A percentile compares a stretch with the other conserved stretches of the same genome.
phyloP scores from a whole-genome alignment of 2,888 invertebrate species.

The Noctua janthe region DNA sequence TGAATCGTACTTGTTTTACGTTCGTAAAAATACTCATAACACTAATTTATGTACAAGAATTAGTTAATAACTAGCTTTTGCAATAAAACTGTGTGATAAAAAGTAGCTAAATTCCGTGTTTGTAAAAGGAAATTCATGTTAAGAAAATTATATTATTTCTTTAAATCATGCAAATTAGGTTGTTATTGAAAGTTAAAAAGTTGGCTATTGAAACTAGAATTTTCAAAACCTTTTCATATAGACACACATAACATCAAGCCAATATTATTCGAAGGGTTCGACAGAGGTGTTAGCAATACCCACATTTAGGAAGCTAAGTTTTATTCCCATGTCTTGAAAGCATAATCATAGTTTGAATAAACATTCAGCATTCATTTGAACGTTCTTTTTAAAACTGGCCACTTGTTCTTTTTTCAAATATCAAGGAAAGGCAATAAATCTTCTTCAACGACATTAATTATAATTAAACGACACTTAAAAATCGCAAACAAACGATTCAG shows the following conservation, averaged over 20 bases:
- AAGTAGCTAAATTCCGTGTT: conserved; percentile 25
- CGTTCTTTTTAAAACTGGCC: background rate
- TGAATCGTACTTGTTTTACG: conserved; percentile 54
- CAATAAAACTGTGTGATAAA: conserved; percentile 35
- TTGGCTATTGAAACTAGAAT: background rate
- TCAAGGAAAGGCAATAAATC: conserved; percentile 35
- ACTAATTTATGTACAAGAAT: conserved; percentile 49
- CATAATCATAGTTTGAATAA: background rate
- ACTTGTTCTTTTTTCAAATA: background rate
- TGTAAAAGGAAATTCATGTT: conserved; percentile 23
- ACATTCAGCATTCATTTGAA: background rate
- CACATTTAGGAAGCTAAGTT: background rate
- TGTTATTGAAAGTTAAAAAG: background rate
- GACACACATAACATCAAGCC: background rate
- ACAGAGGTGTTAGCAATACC: background rate
- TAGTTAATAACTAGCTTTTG: conserved; percentile 25
- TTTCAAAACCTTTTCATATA: background rate
- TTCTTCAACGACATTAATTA: conserved; percentile 39
- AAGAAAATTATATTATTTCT: background rate
- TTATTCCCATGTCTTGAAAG: background rate
- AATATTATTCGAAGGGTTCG: background rate
- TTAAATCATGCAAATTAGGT: conserved; percentile 3
- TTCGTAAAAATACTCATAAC: conserved; percentile 58
- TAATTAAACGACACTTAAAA: conserved; percentile 56
- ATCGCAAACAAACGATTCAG: conserved; percentile 47